Evolutionary conservation across 2,797 vertebrate genomes (phyloP), one percentile per base, ranked within the genome.

Genomic region (Mionectes olivaceus): DNA sequence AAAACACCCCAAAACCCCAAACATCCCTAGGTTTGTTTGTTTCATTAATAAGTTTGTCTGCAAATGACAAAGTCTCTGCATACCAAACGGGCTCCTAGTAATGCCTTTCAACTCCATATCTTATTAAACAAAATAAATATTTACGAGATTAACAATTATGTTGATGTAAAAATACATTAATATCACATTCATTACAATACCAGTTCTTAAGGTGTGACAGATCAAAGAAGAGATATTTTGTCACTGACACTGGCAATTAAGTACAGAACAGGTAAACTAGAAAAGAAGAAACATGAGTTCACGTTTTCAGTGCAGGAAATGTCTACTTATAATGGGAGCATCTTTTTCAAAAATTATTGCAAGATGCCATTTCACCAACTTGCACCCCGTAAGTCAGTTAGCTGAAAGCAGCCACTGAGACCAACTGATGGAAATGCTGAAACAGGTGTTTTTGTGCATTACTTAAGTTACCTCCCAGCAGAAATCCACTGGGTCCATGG

Each of bases 91-190:
- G 27, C 18, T 88, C 73, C 37, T 28, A 77, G 49, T 41, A 81
- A 63, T 10, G 16, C 13, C 41, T 73, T 69, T 89, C n/a, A 71
- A 52, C 49, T 65, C 33, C 16, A 10, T 15, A 9, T 56, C 61
- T 68, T 79, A 35, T 30, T 71, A 81, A 55, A 43, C 15, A 41
- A 39, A 89, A 57, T 52, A 93, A 73, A 30, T 71, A 91, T 73
- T 84, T 89, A 70, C 8, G 2, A 84, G 9, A 55, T 55, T 77
- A 87, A 65, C 50, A 74, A 78, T 55, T 61, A 78, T 4, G 10
- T 13, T 49, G 28, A 75, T 83, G 17, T 16, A 78, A 83, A 78
- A 61, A 8, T 4, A 71, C 12, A 46, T 61, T 70, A 4, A 69
- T 19, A 21, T 78, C 8, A 2, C 22, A 19, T 61, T 67, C 39